phyloP scores from a whole-genome alignment of 1,140 invertebrate genomes.

The Papilio xuthus region DNA sequence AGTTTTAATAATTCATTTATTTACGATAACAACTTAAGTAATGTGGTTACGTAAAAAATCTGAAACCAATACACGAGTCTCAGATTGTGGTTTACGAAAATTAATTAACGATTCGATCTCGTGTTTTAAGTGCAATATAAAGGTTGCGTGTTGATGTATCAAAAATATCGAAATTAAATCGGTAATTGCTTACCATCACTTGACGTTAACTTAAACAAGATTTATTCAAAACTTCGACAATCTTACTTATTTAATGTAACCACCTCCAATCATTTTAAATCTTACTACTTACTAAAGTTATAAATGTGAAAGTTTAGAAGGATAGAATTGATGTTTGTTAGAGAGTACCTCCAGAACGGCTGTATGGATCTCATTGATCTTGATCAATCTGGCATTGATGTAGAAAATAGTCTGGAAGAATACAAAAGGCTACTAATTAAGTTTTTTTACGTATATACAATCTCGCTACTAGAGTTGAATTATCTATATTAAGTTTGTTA shows the following conservation, averaged over 20 bases:
- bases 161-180: conserved; percentile 1
- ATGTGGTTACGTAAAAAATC: neutral
- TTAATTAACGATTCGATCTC: conserved; percentile 10
- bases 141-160: neutral
- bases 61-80: neutral
- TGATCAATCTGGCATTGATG: too few relatives aligned
- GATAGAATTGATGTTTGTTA: too few relatives aligned
- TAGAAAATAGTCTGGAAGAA: too few relatives aligned
- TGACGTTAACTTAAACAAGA: neutral
- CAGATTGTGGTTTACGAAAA: neutral
- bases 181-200: neutral
- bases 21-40: conserved; percentile 1
- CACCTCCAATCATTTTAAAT: neutral
- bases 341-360: too few relatives aligned
- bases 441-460: too few relatives aligned
- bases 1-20: neutral
- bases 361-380: too few relatives aligned
- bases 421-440: too few relatives aligned
- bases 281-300: too few relatives aligned
- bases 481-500: too few relatives aligned
- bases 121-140: neutral
- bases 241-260: neutral
- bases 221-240: neutral
- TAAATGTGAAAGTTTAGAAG: too few relatives aligned
- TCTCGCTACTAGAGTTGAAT: too few relatives aligned